phyloP scores from a whole-genome alignment of 2,113 vertebrate genomes.

The Lota lota region DNA sequence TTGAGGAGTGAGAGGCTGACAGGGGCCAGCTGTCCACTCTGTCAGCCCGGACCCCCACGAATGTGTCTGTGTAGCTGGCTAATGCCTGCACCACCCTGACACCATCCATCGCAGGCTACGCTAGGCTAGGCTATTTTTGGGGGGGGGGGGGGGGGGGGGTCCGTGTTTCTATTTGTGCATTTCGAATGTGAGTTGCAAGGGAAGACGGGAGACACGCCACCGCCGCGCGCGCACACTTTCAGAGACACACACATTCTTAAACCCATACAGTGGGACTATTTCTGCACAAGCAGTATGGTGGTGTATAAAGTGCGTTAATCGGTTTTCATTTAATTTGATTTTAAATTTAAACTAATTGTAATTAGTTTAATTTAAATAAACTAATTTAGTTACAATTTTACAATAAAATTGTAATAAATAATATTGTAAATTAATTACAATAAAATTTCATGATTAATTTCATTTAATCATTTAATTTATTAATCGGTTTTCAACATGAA shows the following conservation, averaged over 20 bases:
- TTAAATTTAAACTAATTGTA: no score
- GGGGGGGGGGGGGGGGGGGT: background rate
- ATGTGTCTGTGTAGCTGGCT: background rate
- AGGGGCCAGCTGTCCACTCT: background rate
- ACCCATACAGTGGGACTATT: no score
- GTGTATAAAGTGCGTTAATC: no score
- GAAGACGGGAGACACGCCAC: background rate
- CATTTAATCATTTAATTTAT: no score
- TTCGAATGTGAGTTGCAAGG: background rate
- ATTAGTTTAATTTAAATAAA: no score
- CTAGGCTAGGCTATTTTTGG: slow-evolving; percentile 1
- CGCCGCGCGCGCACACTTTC: slow-evolving; percentile 10
- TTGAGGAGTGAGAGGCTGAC: background rate
- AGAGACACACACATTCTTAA: background rate
- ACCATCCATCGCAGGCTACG: background rate
- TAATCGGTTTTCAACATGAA: no score
- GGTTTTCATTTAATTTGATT: no score
- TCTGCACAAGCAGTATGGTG: no score
- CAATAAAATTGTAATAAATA: no score
- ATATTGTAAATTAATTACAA: no score
- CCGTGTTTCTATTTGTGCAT: background rate
- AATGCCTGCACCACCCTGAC: background rate
- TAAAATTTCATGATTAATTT: no score
- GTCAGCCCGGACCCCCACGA: background rate
- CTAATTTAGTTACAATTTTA: no score